Conservation (phyloP, 2,888 invertebrate species). For the Prosapia bicincta region DNA sequence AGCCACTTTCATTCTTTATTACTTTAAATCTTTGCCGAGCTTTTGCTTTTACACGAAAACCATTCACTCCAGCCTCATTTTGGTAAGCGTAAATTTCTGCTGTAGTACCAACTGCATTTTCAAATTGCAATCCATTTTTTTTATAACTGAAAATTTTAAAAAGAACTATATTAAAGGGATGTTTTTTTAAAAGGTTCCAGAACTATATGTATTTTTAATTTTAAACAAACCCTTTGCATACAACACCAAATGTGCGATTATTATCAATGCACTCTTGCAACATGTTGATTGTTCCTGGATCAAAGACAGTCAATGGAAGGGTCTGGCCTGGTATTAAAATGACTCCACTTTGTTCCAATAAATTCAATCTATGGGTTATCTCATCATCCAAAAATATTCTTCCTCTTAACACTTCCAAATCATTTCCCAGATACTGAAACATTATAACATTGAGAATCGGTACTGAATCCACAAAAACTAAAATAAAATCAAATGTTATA, state of each 20-base stretch:
- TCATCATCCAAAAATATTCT: constrained; percentile 60
- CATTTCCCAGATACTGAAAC: constrained; percentile 55
- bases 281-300: constrained; percentile 55
- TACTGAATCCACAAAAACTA: too few relatives aligned
- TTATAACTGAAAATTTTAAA: not conserved
- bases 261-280: constrained; percentile 55
- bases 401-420: constrained; percentile 60
- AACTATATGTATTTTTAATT: too few relatives aligned
- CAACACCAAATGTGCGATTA: constrained; percentile 63
- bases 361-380: constrained; percentile 52
- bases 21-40: constrained; percentile 73
- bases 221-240: constrained; percentile 50
- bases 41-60: constrained; percentile 66
- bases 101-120: constrained; percentile 53
- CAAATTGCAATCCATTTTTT: too few relatives aligned
- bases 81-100: constrained; percentile 63
- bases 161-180: not conserved
- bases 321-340: constrained; percentile 76
- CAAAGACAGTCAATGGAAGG: constrained; percentile 61
- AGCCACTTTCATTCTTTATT: not conserved
- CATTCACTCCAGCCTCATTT: constrained; percentile 49
- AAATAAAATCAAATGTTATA: too few relatives aligned
- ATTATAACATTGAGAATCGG: not conserved
- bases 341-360: constrained; percentile 58
- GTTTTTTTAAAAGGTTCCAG: not conserved